Percentiles rank a stretch among this genome's conserved stretches.
Evolutionary conservation across 2,113 vertebrate species (phyloP).

Genomic region (Aptenodytes patagonicus): DNA sequence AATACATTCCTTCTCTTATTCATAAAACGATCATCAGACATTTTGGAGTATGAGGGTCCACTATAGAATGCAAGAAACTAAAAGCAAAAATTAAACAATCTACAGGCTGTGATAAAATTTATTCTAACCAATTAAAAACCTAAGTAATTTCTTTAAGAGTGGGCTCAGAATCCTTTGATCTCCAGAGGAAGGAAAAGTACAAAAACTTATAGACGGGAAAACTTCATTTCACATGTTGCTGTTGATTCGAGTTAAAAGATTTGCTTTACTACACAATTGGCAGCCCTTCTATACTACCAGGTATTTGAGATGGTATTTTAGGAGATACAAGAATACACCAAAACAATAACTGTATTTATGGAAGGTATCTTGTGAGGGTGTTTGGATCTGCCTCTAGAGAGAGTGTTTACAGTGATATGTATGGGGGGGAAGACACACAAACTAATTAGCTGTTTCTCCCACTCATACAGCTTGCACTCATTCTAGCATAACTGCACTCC

Average conservation of each 20-base stretch:
- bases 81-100: neutral
- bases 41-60: neutral
- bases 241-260: neutral
- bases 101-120: neutral
- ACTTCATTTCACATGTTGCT: neutral
- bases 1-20: neutral
- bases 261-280: neutral
- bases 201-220: neutral
- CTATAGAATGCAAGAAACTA: neutral
- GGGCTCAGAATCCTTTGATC: neutral
- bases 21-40: neutral
- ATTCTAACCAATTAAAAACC: neutral
- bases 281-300: neutral
- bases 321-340: neutral
- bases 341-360: neutral
- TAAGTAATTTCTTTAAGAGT: neutral
- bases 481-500: neutral
- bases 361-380: neutral
- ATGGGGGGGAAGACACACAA: neutral
- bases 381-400: neutral
- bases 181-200: neutral
- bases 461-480: neutral
- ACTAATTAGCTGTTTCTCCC: neutral
- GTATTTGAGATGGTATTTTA: neutral
- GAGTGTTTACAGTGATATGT: neutral